Evolutionary conservation across 2,113 vertebrate genomes (phyloP).

Genomic region (Ophthalmolycus amberensis): DNA sequence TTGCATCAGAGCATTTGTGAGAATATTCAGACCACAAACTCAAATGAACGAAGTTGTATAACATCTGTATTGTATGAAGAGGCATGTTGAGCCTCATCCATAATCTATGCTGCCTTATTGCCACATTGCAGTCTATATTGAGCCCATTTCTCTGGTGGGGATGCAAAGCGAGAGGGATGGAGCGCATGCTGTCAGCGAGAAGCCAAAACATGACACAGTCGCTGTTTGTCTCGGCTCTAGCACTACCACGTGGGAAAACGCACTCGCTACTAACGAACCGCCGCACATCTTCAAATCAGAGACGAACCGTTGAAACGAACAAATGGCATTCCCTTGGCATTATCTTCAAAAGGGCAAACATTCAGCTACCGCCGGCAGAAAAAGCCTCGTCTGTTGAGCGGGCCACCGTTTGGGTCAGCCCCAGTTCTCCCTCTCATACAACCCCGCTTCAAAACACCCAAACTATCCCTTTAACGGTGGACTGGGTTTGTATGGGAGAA

Average conservation of each 20-base stretch:
- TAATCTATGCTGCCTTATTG: conserved; percentile 31
- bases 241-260: background rate
- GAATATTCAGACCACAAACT: background rate
- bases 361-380: conserved; percentile 17
- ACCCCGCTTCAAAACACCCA: background rate
- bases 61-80: background rate
- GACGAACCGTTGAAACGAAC: background rate
- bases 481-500: background rate
- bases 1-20: too few species aligned
- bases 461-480: background rate
- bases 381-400: conserved; percentile 10
- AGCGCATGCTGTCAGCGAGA: conserved; percentile 20
- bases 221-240: background rate
- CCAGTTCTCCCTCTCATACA: conserved; percentile 1
- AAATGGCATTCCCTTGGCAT: conserved; percentile 42
- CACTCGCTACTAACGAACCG: conserved; percentile 3
- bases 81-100: conserved; percentile 23
- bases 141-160: conserved; percentile 20
- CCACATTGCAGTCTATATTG: conserved; percentile 13
- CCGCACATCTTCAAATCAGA: conserved; percentile 13
- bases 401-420: conserved; percentile 25
- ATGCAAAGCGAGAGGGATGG: conserved; percentile 15
- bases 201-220: conserved; percentile 16
- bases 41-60: background rate
- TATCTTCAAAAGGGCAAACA: conserved; percentile 50